Base-by-base conservation (phyloP, 2,113 vertebrate species). In the Phalacrocorax brasilianus region DNA sequence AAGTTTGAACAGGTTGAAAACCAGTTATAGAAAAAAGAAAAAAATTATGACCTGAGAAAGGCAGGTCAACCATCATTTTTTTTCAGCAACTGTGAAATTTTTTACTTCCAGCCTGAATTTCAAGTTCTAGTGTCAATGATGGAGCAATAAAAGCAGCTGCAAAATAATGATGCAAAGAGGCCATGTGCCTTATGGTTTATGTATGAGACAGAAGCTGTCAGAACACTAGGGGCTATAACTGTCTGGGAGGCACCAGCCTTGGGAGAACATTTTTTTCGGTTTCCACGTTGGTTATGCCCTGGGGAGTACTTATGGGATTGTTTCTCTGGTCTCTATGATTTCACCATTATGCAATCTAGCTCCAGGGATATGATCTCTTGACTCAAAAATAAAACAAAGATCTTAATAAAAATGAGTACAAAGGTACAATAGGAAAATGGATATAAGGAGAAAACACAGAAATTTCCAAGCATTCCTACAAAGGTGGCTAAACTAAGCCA, bases 311-410 rank as follows among this genome's bases (percentile, higher is more conserved):
- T 78, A 80, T 2, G 19, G 77, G 68, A 28, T 84, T 93, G 76
- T 86, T 96, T 88, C 83, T 92, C 88, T 94, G 91, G 85, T 95
- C 68, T 91, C 92, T 87, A 24, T 71, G 68, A 95, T 96, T 96
- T 96, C 85, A 88, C 82, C 88, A 71, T 95, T 95, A 80, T 47
- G 49, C 82, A 93, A 47, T 93, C 47, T 77, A 33, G 30, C 91
- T 95, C 86, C 56, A 75, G 95, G 83, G 79, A 84, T 71, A 40
- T 0, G 40, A 80, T 80, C 72, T 95, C 55, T 91, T 83, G 68
- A 86, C 63, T 71, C 75, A 80, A 85, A 89, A 88, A 58, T 53
- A 79, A 88, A 91, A 53, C 35, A 91, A 93, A 90, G 47, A 32
- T 40, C 55, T 63, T 77, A 90, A 93, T 70, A 94, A 88, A 91